Percentiles rank a stretch among this genome's conserved stretches.
Conservation (phyloP, 2,797 vertebrate species). For the Florisuga fusca region DNA sequence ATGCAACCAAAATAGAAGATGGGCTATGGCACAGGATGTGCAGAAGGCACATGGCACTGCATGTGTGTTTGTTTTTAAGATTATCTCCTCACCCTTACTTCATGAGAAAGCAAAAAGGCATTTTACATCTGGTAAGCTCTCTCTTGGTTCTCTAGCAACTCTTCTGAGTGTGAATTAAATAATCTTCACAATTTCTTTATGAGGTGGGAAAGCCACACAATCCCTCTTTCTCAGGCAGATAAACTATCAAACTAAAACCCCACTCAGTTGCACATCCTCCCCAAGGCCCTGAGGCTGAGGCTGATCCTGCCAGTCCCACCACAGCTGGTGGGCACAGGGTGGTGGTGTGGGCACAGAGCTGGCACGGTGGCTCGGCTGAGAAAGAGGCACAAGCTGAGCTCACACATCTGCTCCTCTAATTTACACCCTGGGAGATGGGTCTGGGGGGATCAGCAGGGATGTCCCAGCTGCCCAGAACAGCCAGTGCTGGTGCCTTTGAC, state of each 20-base stretch:
- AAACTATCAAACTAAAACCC: background rate
- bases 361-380: background rate
- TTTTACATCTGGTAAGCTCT: background rate
- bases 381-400: background rate
- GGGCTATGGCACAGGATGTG: rapidly evolving
- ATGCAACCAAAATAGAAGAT: background rate
- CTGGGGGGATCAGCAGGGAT: rapidly evolving
- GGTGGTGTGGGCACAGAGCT: background rate
- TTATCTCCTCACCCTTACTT: background rate
- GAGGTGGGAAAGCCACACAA: background rate
- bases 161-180: background rate
- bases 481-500: rapidly evolving
- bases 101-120: background rate
- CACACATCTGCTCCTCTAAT: background rate
- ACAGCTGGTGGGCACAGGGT: rapidly evolving
- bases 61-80: background rate
- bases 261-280: rapidly evolving
- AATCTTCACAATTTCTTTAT: background rate
- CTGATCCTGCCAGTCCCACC: rapidly evolving
- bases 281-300: background rate
- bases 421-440: background rate
- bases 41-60: background rate
- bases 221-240: background rate
- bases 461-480: background rate
- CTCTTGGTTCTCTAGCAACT: background rate